Percentiles rank a stretch among this genome's conserved stretches.
Evolutionary conservation across 2,888 invertebrate genomes (phyloP).

Genomic region (Drosophila testacea): DNA sequence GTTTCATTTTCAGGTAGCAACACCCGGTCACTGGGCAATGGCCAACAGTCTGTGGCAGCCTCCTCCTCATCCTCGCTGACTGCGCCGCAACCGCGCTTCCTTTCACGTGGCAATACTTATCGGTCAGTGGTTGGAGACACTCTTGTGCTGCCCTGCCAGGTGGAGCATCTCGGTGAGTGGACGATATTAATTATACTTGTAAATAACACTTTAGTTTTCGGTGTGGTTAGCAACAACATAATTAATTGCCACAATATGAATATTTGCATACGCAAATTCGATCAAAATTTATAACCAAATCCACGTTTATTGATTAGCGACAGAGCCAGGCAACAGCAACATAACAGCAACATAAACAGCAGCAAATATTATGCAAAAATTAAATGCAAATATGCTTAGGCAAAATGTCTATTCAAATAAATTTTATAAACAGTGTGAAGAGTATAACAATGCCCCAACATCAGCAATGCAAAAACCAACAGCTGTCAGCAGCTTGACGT

Average conservation of each 20-base stretch:
- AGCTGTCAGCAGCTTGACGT: slow-evolving; percentile 72
- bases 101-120: slow-evolving; percentile 91
- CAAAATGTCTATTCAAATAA: slow-evolving; percentile 71
- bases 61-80: slow-evolving; percentile 58
- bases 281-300: slow-evolving; percentile 47
- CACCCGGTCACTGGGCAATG: slow-evolving; percentile 81
- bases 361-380: slow-evolving; percentile 62
- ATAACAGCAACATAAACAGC: slow-evolving; percentile 9
- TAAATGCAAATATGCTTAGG: slow-evolving; percentile 72
- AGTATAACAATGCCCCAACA: slow-evolving; percentile 22
- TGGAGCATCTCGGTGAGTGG: slow-evolving; percentile 91
- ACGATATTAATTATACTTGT: slow-evolving; percentile 7
- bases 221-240: slow-evolving; percentile 41
- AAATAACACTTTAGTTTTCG: slow-evolving; percentile 22
- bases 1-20: slow-evolving; percentile 71
- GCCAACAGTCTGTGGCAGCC: slow-evolving; percentile 59
- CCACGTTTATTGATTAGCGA: slow-evolving; percentile 24
- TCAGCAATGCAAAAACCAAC: slow-evolving; percentile 61
- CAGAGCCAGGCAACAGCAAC: background rate
- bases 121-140: slow-evolving; percentile 92
- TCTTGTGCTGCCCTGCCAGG: slow-evolving; percentile 91
- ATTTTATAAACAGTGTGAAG: slow-evolving; percentile 61
- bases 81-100: slow-evolving; percentile 87
- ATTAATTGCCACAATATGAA: slow-evolving; percentile 58
- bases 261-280: slow-evolving; percentile 61